Evolutionary conservation across 2,113 vertebrate species (phyloP).

Genomic region (Apaloderma vittatum): DNA sequence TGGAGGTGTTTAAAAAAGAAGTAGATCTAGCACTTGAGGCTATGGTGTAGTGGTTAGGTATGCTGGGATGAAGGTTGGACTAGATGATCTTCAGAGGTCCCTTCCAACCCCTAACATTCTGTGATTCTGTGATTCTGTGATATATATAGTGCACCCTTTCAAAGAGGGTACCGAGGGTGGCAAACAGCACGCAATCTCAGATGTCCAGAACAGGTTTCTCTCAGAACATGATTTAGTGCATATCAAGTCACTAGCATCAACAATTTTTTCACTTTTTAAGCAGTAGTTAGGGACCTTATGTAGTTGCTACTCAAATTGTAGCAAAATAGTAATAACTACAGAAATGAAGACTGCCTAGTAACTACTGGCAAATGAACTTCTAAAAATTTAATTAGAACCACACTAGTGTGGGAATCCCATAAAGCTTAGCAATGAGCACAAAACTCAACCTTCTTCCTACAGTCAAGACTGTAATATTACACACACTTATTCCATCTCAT

Average conservation of each 20-base stretch:
- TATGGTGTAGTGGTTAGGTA: no score
- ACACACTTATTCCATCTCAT: constrained; percentile 10
- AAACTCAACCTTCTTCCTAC: neutral
- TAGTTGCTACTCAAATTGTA: neutral
- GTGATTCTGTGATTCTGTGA: no score
- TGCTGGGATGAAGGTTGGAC: no score
- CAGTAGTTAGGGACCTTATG: neutral
- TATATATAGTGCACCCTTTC: neutral
- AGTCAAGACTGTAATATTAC: neutral
- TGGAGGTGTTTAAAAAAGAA: no score
- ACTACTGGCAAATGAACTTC: neutral
- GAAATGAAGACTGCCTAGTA: neutral
- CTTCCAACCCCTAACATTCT: no score
- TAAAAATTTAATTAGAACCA: constrained; percentile 34
- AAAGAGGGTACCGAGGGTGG: neutral
- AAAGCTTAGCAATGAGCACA: neutral
- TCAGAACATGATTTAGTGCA: neutral
- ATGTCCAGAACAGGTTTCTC: neutral
- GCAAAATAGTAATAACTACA: neutral
- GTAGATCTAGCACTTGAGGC: no score
- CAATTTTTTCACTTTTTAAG: neutral
- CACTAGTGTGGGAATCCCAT: neutral
- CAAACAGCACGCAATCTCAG: neutral
- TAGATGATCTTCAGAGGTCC: no score
- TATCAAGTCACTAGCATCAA: neutral